phyloP scores from a whole-genome alignment of 2,113 vertebrate genomes.

The Nothobranchius furzeri region DNA sequence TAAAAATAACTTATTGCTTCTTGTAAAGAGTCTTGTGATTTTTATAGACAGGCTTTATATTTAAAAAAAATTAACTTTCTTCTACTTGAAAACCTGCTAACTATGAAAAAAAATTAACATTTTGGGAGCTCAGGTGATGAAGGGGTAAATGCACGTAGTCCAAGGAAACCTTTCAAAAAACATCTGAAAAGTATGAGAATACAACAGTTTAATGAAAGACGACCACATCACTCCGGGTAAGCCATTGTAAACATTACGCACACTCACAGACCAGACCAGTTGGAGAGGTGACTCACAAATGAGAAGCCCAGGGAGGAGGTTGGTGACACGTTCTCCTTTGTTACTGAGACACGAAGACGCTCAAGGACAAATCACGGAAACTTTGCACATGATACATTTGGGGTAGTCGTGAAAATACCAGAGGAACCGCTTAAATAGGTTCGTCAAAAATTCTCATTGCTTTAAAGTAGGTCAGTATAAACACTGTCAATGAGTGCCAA shows the following conservation, averaged over 20 bases:
- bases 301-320: background rate
- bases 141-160: too few relatives aligned
- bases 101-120: too few relatives aligned
- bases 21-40: too few relatives aligned
- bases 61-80: too few relatives aligned
- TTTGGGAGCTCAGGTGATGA: too few relatives aligned
- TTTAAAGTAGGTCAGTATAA: background rate
- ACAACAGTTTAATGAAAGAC: background rate
- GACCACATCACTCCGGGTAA: conserved; percentile 10
- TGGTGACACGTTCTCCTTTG: conserved; percentile 7
- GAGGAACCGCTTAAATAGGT: background rate
- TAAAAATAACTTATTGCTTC: too few relatives aligned
- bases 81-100: too few relatives aligned
- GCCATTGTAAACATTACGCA: conserved; percentile 1
- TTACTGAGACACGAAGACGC: conserved; percentile 3
- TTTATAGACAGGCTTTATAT: too few relatives aligned
- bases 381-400: background rate
- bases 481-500: background rate
- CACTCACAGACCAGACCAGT: conserved; percentile 9
- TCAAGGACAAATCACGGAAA: background rate
- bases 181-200: too few relatives aligned
- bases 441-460: background rate
- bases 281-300: conserved; percentile 28
- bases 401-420: background rate
- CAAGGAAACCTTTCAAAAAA: too few relatives aligned